Evolutionary conservation across 2,113 vertebrate genomes (phyloP).

Genomic region (Leptocoma aspasia): DNA sequence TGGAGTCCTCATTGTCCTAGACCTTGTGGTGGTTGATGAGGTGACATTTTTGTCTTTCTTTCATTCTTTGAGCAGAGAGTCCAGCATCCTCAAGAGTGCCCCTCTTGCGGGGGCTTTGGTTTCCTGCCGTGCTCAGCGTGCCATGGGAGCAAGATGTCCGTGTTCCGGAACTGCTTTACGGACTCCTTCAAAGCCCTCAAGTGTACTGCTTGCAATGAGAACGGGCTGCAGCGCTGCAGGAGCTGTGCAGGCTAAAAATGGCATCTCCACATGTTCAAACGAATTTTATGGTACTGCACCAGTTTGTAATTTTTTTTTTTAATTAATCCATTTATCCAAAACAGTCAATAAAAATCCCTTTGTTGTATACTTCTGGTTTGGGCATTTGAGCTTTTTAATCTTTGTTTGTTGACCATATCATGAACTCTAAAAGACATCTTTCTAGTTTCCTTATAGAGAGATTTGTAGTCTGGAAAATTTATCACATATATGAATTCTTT

Average conservation of each 20-base stretch:
- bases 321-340: constrained; percentile 25
- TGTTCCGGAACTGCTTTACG: constrained; percentile 97
- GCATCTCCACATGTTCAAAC: background rate
- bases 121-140: constrained; percentile 94
- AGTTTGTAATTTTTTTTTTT: constrained; percentile 61
- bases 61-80: constrained; percentile 79
- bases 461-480: background rate
- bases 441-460: background rate
- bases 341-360: constrained; percentile 70
- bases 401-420: rapidly evolving
- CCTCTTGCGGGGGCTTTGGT: constrained; percentile 89
- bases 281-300: constrained; percentile 41
- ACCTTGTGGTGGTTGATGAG: background rate
- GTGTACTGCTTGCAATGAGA: constrained; percentile 97
- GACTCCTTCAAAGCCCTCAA: constrained; percentile 98
- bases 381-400: background rate
- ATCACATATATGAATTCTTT: background rate
- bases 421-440: background rate
- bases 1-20: background rate
- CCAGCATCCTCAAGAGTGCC: constrained; percentile 89
- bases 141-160: constrained; percentile 99
- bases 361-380: constrained; percentile 48
- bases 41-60: background rate
- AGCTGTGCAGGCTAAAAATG: constrained; percentile 75
- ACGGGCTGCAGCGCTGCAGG: constrained; percentile 90